A percentile compares a stretch with the other conserved stretches of the same genome.
phyloP scores from a whole-genome alignment of 2,797 vertebrate genomes.

The Scleropages formosus region DNA sequence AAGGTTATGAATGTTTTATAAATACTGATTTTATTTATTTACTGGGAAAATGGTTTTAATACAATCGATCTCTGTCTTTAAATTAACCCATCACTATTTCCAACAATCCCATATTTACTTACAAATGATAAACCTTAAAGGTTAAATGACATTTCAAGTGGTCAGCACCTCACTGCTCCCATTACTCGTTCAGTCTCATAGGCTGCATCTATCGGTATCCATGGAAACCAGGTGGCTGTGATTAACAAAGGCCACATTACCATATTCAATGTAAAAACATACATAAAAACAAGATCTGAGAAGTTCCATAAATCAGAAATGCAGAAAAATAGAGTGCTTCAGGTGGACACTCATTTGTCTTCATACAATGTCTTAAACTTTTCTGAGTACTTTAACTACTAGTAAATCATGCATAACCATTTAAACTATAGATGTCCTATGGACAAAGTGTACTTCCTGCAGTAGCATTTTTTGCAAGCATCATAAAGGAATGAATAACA shows the following conservation, averaged over 20 bases:
- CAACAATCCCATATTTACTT: background rate
- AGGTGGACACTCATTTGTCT: background rate
- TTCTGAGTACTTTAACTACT: background rate
- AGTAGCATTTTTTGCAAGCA: constrained; percentile 63
- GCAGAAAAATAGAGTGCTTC: background rate
- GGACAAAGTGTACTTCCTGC: constrained; percentile 52
- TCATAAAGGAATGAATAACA: constrained; percentile 63
- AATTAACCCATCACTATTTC: too few relatives aligned
- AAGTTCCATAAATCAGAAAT: background rate
- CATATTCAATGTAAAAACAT: constrained; percentile 69
- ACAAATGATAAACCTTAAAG: background rate
- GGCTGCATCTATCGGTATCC: constrained; percentile 36
- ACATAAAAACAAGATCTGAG: background rate
- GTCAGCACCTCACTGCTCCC: background rate
- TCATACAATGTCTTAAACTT: too few relatives aligned
- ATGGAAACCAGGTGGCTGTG: constrained; percentile 63
- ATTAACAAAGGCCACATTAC: constrained; percentile 67
- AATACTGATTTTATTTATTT: too few relatives aligned
- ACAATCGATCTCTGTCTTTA: background rate
- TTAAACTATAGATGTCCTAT: constrained; percentile 32
- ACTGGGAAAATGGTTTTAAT: too few relatives aligned
- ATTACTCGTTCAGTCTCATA: background rate
- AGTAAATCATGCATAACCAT: background rate
- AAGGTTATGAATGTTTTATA: too few relatives aligned
- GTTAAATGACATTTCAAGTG: background rate